Base-by-base conservation (phyloP, 2,888 invertebrate genomes). In the Drosophila vallismaia region DNA sequence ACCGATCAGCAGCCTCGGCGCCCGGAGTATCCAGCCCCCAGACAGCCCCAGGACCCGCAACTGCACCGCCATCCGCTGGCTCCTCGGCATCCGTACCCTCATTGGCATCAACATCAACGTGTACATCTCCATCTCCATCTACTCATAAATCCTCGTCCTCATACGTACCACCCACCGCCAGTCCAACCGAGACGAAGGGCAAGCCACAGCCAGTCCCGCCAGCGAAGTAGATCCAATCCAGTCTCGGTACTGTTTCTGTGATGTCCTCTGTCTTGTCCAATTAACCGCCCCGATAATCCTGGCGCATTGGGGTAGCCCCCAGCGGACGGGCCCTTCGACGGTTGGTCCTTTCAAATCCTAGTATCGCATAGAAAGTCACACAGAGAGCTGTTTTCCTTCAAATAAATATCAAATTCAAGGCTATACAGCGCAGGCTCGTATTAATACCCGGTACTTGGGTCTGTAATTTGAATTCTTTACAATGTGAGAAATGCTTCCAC, bases 331-430 rank as follows among this genome's bases (percentile, higher is more conserved):
- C 14, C 40, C 40, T 8, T 12, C 12, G 19, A 8, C 12, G 9
- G 36, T 48, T 55, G 44, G 31, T 45, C 12, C 7, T 4, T 48
- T 14, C 14, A 55, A 48, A 48, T 55, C 14, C 36, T 28, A 33
- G 55, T 49, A 19, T 19, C 19, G 12, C n/a, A 40, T 12, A 2
- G 1, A 10, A 14, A 36, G 36, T 6, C 40, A 19, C 3, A 7
- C 7, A 40, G 40, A 40, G 8, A 7, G 14, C 14, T 40, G 19
- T 40, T 40, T 40, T 40, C 40, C 8, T 6, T 2, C 2, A 42
- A 42, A 42, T 2, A 36, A 36, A 36, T 36, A n/a, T 12, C n/a
- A 36, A 36, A n/a, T 36, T 36, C 36, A 36, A n/a, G 36, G 36
- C 10, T n/a, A n/a, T 12, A 36, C 1, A 5, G 36, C 9, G 33